These are phyloP conservation scores for Rhingia rostrata DNA, from an alignment of 2,888 invertebrate species.

Conservation along the genomic window DNA sequence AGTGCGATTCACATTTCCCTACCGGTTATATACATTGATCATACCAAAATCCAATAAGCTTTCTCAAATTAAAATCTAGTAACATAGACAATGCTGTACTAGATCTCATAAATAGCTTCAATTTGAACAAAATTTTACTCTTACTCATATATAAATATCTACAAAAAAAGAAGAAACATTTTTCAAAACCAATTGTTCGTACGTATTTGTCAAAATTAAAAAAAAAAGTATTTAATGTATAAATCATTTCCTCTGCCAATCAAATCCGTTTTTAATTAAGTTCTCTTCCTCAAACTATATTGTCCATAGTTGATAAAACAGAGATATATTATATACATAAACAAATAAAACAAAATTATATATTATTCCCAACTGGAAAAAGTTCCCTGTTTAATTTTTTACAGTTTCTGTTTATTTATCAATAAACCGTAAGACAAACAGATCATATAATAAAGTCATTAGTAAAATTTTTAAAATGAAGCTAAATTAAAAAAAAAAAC, in stretches of 20 bases:
- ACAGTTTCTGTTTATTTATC: constrained; percentile 39
- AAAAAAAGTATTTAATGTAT: constrained; percentile 40
- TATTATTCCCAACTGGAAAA: constrained; percentile 23
- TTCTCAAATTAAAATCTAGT: constrained; percentile 22
- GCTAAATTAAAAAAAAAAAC: constrained; percentile 47
- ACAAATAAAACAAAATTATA: constrained; percentile 4
- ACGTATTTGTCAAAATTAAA: constrained; percentile 54
- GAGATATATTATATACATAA: constrained; percentile 35
- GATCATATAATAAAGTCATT: constrained; percentile 67
- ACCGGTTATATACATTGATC: neutral
- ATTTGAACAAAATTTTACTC: constrained; percentile 21
- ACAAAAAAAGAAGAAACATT: constrained; percentile 8
- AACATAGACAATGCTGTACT: constrained; percentile 21
- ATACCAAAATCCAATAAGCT: constrained; percentile 1
- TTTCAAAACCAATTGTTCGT: constrained; percentile 59
- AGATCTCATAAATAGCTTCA: constrained; percentile 27
- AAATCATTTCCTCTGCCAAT: constrained; percentile 52
- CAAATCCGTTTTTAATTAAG: constrained; percentile 58
- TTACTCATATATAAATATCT: constrained; percentile 9
- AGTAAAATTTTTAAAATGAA: constrained; percentile 71
- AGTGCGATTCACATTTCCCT: neutral
- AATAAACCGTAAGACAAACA: constrained; percentile 39
- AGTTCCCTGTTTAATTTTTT: constrained; percentile 43
- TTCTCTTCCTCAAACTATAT: constrained; percentile 51
- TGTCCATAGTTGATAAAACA: constrained; percentile 55